phyloP scores from a whole-genome alignment of 1,140 invertebrate genomes.

The Scaptomyza pallida region DNA sequence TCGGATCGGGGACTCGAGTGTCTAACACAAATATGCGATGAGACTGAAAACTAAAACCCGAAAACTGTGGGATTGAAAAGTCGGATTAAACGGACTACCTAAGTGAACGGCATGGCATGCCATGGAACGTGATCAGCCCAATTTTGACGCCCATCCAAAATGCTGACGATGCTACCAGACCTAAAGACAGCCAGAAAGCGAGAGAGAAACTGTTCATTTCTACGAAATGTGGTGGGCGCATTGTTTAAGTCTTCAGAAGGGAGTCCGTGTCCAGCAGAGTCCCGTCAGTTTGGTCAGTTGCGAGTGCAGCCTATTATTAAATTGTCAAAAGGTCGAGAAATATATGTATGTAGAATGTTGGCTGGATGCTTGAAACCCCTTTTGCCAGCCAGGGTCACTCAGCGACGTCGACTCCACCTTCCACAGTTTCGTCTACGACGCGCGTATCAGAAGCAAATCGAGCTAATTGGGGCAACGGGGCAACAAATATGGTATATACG shows the following conservation, averaged over 20 bases:
- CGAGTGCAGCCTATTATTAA: slow-evolving; percentile 81
- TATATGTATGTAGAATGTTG: slow-evolving; percentile 46
- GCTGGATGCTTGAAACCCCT: slow-evolving; percentile 31
- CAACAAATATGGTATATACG: slow-evolving; percentile 22
- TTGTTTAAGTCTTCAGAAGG: slow-evolving; percentile 18
- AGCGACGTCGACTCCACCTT: slow-evolving; percentile 24
- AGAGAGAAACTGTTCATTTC: slow-evolving; percentile 46
- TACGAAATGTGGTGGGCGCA: slow-evolving; percentile 80
- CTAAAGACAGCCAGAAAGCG: neutral
- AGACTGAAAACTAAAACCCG: slow-evolving; percentile 41
- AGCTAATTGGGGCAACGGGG: slow-evolving; percentile 80
- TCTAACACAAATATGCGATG: slow-evolving; percentile 57
- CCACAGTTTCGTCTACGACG: slow-evolving; percentile 54
- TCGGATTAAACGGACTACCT: slow-evolving; percentile 80
- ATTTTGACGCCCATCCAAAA: slow-evolving; percentile 82
- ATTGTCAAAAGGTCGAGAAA: slow-evolving; percentile 83
- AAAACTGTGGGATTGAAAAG: slow-evolving; percentile 36
- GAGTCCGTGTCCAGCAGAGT: neutral
- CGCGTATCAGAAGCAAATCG: slow-evolving; percentile 83
- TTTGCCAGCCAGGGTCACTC: slow-evolving; percentile 32
- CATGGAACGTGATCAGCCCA: slow-evolving; percentile 83
- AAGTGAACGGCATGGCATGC: slow-evolving; percentile 66
- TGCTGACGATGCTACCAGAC: slow-evolving; percentile 46
- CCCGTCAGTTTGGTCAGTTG: slow-evolving; percentile 73
- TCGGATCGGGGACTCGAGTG: slow-evolving; percentile 30